Percentiles rank a stretch among this genome's conserved stretches.
Evolutionary conservation across 2,113 vertebrate genomes (phyloP).

Genomic region (Phodopus roborovskii): DNA sequence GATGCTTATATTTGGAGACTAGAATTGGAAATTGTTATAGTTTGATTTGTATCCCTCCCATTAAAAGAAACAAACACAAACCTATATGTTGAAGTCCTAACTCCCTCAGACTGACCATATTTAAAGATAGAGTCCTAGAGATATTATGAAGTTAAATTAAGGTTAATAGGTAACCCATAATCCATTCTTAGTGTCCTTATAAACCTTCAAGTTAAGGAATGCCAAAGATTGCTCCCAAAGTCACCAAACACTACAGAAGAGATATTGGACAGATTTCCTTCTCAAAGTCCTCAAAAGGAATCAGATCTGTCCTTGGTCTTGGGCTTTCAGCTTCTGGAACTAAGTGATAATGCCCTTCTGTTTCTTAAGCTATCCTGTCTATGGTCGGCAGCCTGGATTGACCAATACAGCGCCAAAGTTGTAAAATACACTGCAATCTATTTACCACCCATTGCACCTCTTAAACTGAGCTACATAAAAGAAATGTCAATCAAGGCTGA

Average conservation of each 20-base stretch:
- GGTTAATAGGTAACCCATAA: not conserved
- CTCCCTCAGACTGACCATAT: not conserved
- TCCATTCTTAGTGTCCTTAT: not conserved
- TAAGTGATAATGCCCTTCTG: not conserved
- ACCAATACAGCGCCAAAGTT: not conserved
- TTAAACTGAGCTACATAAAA: not conserved
- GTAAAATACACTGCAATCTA: not conserved
- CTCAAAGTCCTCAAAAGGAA: not conserved
- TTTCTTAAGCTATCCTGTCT: not conserved
- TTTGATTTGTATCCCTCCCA: not conserved
- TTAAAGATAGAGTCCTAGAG: not conserved
- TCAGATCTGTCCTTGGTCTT: not conserved
- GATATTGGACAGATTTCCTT: not conserved
- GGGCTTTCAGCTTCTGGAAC: not conserved
- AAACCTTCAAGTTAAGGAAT: not conserved
- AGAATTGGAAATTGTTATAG: not conserved
- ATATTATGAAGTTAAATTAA: not conserved
- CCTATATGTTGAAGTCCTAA: not conserved
- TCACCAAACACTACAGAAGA: not conserved
- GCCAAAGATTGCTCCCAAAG: not conserved
- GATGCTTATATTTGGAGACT: not conserved
- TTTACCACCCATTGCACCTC: not conserved
- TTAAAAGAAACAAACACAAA: not conserved
- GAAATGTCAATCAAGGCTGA: not conserved
- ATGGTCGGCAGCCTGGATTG: no score